Base-by-base conservation (phyloP, 2,797 vertebrate species). In the Melanotaenia nigrans region DNA sequence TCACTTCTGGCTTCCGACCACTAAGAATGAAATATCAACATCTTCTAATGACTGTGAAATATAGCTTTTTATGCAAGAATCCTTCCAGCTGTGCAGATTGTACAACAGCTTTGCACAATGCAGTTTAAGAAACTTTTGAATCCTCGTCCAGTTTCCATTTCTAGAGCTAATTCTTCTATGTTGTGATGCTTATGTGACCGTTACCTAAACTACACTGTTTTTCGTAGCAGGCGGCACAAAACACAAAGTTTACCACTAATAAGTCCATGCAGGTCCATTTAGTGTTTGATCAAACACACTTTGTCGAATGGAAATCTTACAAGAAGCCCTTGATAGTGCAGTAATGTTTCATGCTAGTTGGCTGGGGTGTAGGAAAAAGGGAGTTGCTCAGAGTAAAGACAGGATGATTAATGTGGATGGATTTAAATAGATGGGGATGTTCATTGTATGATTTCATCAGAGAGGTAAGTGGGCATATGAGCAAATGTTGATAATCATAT, bases 11-110 rank as follows among this genome's bases (percentile, higher is more conserved):
- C 57, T 64, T 76, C 20, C 40, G 63, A 45, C 35, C 73, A 61
- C 32, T 62, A 58, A 63, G 65, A 74, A 59, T 13, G 2, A 77
- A 71, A 65, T 32, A 20, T n/a, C 30, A 55, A 66, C 53, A 61
- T 45, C 56, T 75, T 71, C 65, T 38, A 33, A 6, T 66, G 49
- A 78, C 40, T 71, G 30, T 18, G 3, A 30, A 45, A 38, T 33
- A 28, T 40, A 12, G 36, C 71, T 66, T 47, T 0, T 42, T 76
- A 64, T 65, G 59, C 1, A 30, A 63, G 22, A 24, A 53, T 67
- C 70, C 13, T 36, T 51, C n/a, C 28, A 35, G 13, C 1, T 18
- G 14, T 25, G 56, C 36, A 47, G 33, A 58, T 30, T 64, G n/a
- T 16, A 30, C 45, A 28, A 7, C 5, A 7, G 55, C 65, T 58